Percentiles rank a stretch among this genome's conserved stretches.
Evolutionary conservation across 2,888 invertebrate species (phyloP).

Genomic region (Cyclophora punctaria): DNA sequence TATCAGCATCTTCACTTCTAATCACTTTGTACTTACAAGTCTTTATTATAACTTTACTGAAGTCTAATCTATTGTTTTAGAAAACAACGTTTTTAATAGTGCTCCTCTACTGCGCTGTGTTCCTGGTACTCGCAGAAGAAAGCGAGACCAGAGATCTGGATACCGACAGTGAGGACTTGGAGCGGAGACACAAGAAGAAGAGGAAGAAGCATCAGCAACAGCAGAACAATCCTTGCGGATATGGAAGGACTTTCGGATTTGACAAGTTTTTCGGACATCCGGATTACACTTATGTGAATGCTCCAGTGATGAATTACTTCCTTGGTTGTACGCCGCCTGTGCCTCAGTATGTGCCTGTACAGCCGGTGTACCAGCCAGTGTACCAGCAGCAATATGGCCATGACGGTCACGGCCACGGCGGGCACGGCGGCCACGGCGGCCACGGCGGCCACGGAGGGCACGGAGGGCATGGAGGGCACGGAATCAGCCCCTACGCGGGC

Average conservation of each 20-base stretch:
- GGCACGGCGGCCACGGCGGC: constrained; percentile 18
- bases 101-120: constrained; percentile 28
- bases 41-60: not conserved
- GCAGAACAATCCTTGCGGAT: constrained; percentile 37
- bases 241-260: constrained; percentile 38
- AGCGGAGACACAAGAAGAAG: constrained; percentile 45
- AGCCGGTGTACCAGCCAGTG: constrained; percentile 18
- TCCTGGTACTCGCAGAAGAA: constrained; percentile 30
- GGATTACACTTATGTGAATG: constrained; percentile 54
- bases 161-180: constrained; percentile 41
- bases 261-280: constrained; percentile 42
- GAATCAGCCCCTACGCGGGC: constrained; percentile 15
- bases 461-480: constrained; percentile 23
- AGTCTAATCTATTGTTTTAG: constrained; percentile 25
- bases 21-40: constrained; percentile 1
- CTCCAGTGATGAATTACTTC: constrained; percentile 62
- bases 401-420: constrained; percentile 22
- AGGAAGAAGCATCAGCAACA: constrained; percentile 47
- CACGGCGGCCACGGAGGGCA: constrained; percentile 26
- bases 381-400: constrained; percentile 27
- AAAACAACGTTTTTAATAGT: constrained; percentile 32
- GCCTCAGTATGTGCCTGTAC: constrained; percentile 20
- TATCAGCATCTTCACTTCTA: no score
- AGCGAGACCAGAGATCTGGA: constrained; percentile 39
- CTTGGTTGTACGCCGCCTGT: constrained; percentile 46